phyloP scores from a whole-genome alignment of 2,888 invertebrate genomes.

The Hirtodrosophila duncani region DNA sequence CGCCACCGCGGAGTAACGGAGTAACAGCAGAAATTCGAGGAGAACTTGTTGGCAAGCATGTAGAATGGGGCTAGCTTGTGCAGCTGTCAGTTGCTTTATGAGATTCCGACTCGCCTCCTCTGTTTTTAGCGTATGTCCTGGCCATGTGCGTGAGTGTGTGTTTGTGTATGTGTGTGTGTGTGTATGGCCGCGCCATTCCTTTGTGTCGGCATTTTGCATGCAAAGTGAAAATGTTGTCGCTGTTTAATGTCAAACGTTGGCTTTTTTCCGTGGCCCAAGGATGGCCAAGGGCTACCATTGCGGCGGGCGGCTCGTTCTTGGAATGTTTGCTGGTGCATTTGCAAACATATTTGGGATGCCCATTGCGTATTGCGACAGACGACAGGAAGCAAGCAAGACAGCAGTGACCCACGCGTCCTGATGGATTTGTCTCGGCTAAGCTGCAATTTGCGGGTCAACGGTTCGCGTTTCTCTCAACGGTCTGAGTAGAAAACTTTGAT shows the following conservation, averaged over 20 bases:
- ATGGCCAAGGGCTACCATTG: too few relatives aligned
- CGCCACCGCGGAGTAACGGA: not conserved
- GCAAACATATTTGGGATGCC: constrained; percentile 65
- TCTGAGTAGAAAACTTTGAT: too few relatives aligned
- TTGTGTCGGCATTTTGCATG: constrained; percentile 63
- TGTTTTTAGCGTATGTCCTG: constrained; percentile 29
- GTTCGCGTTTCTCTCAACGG: too few relatives aligned
- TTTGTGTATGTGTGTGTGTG: too few relatives aligned
- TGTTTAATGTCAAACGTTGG: constrained; percentile 70
- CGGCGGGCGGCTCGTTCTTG: constrained; percentile 1
- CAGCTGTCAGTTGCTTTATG: constrained; percentile 65
- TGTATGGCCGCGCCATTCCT: too few relatives aligned
- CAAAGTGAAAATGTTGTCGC: constrained; percentile 69
- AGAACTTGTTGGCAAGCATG: constrained; percentile 2
- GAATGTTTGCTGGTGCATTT: constrained; percentile 33
- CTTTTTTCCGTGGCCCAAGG: constrained; percentile 20
- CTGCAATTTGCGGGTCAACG: constrained; percentile 52
- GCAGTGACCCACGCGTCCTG: constrained; percentile 47
- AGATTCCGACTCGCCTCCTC: constrained; percentile 32
- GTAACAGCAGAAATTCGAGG: constrained; percentile 10
- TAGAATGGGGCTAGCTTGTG: constrained; percentile 32
- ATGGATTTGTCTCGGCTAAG: constrained; percentile 66
- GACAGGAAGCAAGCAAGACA: not conserved
- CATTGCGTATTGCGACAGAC: constrained; percentile 33
- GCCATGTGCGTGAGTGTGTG: too few relatives aligned